Conservation (phyloP, 1,140 invertebrate species). For the Eubasilissa regina region DNA sequence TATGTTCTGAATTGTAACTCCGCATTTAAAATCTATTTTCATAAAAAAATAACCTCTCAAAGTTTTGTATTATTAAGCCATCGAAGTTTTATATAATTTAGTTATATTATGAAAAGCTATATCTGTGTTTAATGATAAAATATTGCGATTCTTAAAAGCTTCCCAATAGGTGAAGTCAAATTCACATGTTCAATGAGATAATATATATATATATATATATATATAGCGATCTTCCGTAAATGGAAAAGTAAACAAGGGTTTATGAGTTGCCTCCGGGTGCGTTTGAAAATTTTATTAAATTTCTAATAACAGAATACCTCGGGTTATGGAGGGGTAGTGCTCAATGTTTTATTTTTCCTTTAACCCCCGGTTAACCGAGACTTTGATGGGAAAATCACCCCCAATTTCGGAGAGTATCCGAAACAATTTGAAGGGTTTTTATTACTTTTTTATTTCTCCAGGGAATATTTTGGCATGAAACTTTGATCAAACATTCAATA, state of each 20-base stretch:
- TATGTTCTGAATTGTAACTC: too few species aligned
- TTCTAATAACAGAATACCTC: slow-evolving; percentile 42
- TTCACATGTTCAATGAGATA: too few species aligned
- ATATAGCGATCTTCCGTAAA: slow-evolving; percentile 30
- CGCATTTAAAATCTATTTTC: too few species aligned
- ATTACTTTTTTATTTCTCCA: slow-evolving; percentile 16
- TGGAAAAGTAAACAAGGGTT: slow-evolving; percentile 46
- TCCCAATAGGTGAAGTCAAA: too few species aligned
- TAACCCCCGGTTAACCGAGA: slow-evolving; percentile 16
- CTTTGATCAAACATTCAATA: slow-evolving; percentile 16
- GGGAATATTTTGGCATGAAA: not conserved
- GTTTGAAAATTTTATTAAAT: slow-evolving; percentile 56
- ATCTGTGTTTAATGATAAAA: too few species aligned
- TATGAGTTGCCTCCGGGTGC: slow-evolving; percentile 24
- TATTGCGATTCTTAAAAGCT: too few species aligned
- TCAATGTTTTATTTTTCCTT: slow-evolving; percentile 30
- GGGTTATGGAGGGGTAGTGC: not conserved
- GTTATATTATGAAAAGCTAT: too few species aligned
- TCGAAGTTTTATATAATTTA: too few species aligned
- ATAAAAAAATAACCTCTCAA: too few species aligned
- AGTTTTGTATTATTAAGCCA: too few species aligned
- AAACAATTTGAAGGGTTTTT: slow-evolving; percentile 13
- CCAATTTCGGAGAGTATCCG: slow-evolving; percentile 14
- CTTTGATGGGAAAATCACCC: slow-evolving; percentile 17
- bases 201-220: too few species aligned